Evolutionary conservation across 1,140 invertebrate genomes (phyloP).

Genomic region (Heliconius melpomene): DNA sequence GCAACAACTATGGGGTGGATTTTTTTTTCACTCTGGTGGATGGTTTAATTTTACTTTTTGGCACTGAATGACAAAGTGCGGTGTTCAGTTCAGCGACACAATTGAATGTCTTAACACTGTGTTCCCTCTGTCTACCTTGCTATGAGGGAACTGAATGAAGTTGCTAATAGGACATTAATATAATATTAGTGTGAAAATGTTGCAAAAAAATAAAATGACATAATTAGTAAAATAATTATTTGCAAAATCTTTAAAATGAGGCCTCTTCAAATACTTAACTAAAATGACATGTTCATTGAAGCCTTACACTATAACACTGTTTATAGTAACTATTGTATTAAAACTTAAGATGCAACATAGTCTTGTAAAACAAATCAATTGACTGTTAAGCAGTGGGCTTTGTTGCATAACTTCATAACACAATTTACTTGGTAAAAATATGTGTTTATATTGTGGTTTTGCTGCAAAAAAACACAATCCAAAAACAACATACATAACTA

Average conservation of each 20-base stretch:
- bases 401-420: neutral
- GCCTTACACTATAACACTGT: slow-evolving; percentile 21
- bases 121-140: no score
- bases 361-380: slow-evolving; percentile 30
- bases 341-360: slow-evolving; percentile 19
- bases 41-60: no score
- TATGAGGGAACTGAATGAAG: no score
- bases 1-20: no score
- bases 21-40: no score
- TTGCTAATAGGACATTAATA: no score
- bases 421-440: neutral
- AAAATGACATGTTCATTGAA: slow-evolving; percentile 10
- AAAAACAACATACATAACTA: no score
- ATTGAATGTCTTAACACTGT: no score
- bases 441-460: neutral
- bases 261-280: neutral
- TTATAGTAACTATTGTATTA: slow-evolving; percentile 16
- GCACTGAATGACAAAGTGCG: no score
- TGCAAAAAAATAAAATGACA: neutral
- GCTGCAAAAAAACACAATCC: no score
- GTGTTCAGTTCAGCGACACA: no score
- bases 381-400: slow-evolving; percentile 18
- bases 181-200: neutral
- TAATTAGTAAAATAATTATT: neutral
- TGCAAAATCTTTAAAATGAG: neutral